Conservation (phyloP, 2,888 invertebrate species). For the Tenthredo notha region DNA sequence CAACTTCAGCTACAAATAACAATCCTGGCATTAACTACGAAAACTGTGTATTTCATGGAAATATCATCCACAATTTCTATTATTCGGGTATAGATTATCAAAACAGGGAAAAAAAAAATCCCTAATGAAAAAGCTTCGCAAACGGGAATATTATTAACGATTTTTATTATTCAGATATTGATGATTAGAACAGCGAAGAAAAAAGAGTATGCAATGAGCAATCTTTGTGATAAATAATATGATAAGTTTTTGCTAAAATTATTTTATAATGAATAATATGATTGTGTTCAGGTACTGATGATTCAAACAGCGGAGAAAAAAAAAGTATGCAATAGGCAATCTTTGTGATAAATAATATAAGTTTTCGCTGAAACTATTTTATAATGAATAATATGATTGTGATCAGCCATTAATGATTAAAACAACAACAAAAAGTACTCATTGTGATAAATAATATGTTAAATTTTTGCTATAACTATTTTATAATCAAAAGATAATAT, state of each 20-base stretch:
- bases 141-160: constrained; percentile 53
- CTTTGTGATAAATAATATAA: constrained; percentile 42
- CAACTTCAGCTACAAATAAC: constrained; percentile 45
- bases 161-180: not conserved
- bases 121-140: constrained; percentile 38
- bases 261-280: not conserved
- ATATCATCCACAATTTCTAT: constrained; percentile 55
- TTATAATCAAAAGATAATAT: constrained; percentile 41
- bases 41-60: constrained; percentile 55
- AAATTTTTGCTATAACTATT: constrained; percentile 42
- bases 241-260: not conserved
- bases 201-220: constrained; percentile 40
- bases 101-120: constrained; percentile 33
- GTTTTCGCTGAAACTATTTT: not conserved
- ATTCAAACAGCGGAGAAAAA: constrained; percentile 15
- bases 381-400: no score
- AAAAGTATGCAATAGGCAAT: constrained; percentile 41
- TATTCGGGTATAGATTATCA: constrained; percentile 27
- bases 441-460: not conserved
- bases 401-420: no score
- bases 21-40: constrained; percentile 52
- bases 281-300: no score
- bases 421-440: no score
- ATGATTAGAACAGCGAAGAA: constrained; percentile 36
- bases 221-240: constrained; percentile 46